These are phyloP conservation scores for Ylistrum balloti DNA, from an alignment of 1,140 invertebrate species.

Conservation along the genomic window DNA sequence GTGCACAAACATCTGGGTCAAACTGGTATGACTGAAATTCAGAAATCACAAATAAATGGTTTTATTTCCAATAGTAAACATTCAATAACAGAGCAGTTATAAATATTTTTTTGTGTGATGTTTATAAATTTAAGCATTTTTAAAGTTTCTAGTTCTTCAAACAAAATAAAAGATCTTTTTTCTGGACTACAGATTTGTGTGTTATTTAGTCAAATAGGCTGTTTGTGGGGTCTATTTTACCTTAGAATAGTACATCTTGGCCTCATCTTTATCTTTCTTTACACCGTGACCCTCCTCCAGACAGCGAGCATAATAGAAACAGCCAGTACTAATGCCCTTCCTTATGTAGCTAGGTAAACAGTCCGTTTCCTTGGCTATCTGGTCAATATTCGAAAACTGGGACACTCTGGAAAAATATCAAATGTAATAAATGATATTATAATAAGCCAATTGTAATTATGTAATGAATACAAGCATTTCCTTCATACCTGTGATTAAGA, in stretches of 20 bases:
- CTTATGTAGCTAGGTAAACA: constrained; percentile 78
- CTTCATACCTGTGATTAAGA: too few species aligned
- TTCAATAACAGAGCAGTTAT: neutral
- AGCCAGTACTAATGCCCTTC: constrained; percentile 80
- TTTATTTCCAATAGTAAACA: neutral
- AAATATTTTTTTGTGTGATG: neutral
- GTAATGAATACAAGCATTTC: too few species aligned
- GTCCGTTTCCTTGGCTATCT: constrained; percentile 78
- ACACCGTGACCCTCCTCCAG: constrained; percentile 76
- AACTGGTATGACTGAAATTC: constrained; percentile 77
- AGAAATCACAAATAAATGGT: constrained; percentile 42
- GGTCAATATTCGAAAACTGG: constrained; percentile 73
- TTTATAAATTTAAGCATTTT: neutral
- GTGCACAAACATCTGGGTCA: constrained; percentile 79
- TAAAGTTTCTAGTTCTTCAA: neutral
- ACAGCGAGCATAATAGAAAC: constrained; percentile 81
- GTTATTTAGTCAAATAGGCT: too few species aligned
- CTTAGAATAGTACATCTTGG: constrained; percentile 79
- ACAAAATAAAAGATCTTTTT: neutral
- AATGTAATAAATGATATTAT: too few species aligned
- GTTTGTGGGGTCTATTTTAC: constrained; percentile 65
- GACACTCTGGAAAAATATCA: constrained; percentile 71
- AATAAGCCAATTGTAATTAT: too few species aligned
- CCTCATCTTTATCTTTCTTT: constrained; percentile 71
- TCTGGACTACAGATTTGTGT: too few species aligned